Base-by-base conservation (phyloP, 2,888 invertebrate species). In the Harpagoxenus sublaevis region DNA sequence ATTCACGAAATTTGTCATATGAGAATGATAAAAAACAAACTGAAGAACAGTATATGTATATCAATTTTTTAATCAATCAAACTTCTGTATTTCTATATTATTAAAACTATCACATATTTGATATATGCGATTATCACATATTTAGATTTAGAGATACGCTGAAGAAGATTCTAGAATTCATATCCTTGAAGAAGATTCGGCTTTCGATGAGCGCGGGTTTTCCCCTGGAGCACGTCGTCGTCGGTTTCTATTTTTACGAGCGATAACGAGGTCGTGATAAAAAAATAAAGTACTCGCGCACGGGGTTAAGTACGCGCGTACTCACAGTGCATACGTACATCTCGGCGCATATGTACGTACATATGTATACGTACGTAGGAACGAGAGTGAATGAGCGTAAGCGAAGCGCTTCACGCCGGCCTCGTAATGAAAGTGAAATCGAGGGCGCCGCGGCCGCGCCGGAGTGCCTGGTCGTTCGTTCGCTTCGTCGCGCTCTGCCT, bases 351-450 rank as follows among this genome's bases (percentile, higher is more conserved):
- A 63, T 71, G 60, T 84, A 73, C 62, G 23, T 23, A 73, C 66
- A 87, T 87, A 89, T 85, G 35, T 35, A 53, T 89, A 88, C 86
- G 88, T 87, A 89, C 85, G 91, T 91, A 90, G 89, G 90, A 91
- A 92, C 91, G 93, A 90, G 92, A 93, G 93, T 92, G 93, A 94
- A 93, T 93, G 94, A 93, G 93, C 92, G 92, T 91, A 92, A 92
- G 91, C 90, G 91, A 92, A 93, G 92, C 92, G 92, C 88, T 89
- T 83, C 86, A 88, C 85, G 87, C 87, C 91, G 93, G 92, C 92
- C 94, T 93, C 93, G 92, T 92, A 93, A 94, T 94, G 94, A 94
- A 94, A 94, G 94, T 94, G 94, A 94, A 94, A 94, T 94, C 94
- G 94, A 93, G 94, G 94, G 93, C 94, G 93, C 92, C 92, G 74